phyloP scores from a whole-genome alignment of 64 coral and sea anemone genomes.

The Stichodactyla mertensii region DNA sequence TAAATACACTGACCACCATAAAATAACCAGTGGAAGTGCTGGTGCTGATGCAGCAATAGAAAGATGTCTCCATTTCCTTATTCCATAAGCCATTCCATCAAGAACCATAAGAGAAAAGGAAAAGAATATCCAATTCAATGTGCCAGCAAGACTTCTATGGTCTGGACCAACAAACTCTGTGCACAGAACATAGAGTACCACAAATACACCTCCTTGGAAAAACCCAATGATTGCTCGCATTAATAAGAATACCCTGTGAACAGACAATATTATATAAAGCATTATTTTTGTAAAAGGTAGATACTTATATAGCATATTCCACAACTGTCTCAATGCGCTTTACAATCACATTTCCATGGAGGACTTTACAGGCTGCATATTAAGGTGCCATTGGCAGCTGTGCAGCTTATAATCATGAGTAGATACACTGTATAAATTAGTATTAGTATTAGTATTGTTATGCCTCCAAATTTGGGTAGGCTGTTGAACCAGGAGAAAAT shows the following conservation, averaged over 20 bases:
- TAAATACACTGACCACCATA: constrained; percentile 67
- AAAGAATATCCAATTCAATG: constrained; percentile 76
- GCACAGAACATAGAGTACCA: constrained; percentile 62
- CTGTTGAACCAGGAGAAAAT: too few relatives aligned
- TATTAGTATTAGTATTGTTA: too few relatives aligned
- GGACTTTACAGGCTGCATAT: too few relatives aligned
- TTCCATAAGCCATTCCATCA: constrained; percentile 76
- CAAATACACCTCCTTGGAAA: constrained; percentile 80
- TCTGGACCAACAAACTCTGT: constrained; percentile 92
- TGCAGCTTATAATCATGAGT: too few relatives aligned
- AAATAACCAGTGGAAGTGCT: constrained; percentile 59
- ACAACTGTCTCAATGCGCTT: too few relatives aligned
- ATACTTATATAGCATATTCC: too few relatives aligned
- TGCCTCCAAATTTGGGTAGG: too few relatives aligned
- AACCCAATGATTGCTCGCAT: constrained; percentile 71
- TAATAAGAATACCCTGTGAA: constrained; percentile 59
- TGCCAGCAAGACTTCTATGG: constrained; percentile 69
- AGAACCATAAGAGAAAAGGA: constrained; percentile 59
- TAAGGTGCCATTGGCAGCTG: too few relatives aligned
- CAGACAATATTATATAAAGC: not conserved
- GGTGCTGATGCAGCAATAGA: constrained; percentile 77
- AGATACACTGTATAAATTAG: too few relatives aligned
- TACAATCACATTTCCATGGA: too few relatives aligned
- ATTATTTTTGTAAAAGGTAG: not conserved
- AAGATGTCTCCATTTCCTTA: constrained; percentile 64